A percentile compares a stretch with the other conserved stretches of the same genome.
Conservation (phyloP, 2,797 vertebrate species). For the Poeciliopsis presidionis region DNA sequence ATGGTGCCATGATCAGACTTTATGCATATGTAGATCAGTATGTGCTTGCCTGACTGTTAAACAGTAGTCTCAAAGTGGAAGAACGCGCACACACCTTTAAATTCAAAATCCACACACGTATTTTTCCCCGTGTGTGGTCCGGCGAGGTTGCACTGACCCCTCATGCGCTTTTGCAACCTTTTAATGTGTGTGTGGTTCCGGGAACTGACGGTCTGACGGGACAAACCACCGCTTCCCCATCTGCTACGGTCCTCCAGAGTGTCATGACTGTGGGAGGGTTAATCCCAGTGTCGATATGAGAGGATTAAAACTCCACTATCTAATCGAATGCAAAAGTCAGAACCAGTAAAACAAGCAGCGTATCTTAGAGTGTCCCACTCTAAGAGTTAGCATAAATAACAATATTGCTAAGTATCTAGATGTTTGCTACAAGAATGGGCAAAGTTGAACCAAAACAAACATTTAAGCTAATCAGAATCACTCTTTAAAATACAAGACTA, state of each 20-base stretch:
- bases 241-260: too few species aligned
- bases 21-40: not conserved
- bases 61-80: not conserved
- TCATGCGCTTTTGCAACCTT: too few species aligned
- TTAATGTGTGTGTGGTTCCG: too few species aligned
- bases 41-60: not conserved
- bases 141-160: too few species aligned
- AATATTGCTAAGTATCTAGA: not conserved
- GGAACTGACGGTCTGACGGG: too few species aligned
- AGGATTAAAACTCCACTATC: not conserved
- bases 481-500: constrained; percentile 14
- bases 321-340: not conserved
- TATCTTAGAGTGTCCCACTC: not conserved
- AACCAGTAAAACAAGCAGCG: not conserved
- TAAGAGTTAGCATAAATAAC: not conserved
- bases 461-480: constrained; percentile 9
- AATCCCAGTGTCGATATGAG: not conserved
- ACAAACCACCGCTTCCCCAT: too few species aligned
- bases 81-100: not conserved
- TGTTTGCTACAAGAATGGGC: not conserved
- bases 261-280: too few species aligned
- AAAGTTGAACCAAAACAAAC: constrained; percentile 7
- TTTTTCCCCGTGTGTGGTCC: too few species aligned
- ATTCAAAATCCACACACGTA: not conserved
- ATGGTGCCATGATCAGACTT: not conserved